Conservation (phyloP, 2,888 invertebrate species). For the Argyresthia goedartella region DNA sequence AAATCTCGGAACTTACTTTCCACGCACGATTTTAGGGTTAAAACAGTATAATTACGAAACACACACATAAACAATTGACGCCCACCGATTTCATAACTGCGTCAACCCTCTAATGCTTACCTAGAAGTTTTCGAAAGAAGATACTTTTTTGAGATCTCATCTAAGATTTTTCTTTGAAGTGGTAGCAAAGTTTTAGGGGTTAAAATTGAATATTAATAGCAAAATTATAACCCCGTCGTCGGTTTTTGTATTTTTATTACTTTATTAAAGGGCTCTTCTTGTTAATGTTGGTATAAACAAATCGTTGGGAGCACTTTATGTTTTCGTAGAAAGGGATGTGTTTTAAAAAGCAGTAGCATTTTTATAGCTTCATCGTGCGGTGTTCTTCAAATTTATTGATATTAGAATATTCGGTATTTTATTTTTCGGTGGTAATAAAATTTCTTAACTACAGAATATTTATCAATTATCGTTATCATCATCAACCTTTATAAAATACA, state of each 20-base stretch:
- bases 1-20: constrained; percentile 5
- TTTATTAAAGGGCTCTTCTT: constrained; percentile 54
- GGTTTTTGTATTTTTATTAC: constrained; percentile 55
- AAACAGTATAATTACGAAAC: constrained; percentile 6
- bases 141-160: constrained; percentile 51
- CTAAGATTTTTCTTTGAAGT: constrained; percentile 63
- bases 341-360: constrained; percentile 68
- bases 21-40: background rate
- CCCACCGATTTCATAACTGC: constrained; percentile 2
- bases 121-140: constrained; percentile 49
- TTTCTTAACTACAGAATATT: no score
- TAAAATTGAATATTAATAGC: constrained; percentile 71
- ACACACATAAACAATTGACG: constrained; percentile 7
- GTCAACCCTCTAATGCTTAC: constrained; percentile 43
- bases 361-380: constrained; percentile 59
- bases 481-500: no score
- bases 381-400: constrained; percentile 26
- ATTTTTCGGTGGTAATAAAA: constrained; percentile 18
- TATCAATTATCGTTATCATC: no score
- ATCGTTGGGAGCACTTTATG: constrained; percentile 47
- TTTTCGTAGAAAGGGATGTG: constrained; percentile 44
- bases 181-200: constrained; percentile 36
- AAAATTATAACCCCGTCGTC: constrained; percentile 53
- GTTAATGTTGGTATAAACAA: constrained; percentile 63
- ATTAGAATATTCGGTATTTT: constrained; percentile 21